These are phyloP conservation scores for Drosophila nigritarsus DNA, from an alignment of 2,888 invertebrate species.

Conservation along the genomic window DNA sequence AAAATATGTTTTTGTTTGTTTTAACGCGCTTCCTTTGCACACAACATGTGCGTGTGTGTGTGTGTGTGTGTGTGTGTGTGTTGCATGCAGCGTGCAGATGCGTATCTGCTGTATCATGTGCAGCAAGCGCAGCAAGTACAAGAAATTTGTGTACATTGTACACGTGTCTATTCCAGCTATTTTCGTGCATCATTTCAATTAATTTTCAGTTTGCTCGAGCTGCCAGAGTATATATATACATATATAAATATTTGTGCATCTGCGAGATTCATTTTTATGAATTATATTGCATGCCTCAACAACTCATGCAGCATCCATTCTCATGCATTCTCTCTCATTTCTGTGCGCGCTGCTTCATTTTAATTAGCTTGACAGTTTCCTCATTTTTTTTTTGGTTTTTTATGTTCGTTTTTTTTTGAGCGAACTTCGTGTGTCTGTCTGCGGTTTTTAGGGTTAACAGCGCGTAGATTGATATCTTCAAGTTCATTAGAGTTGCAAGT, in stretches of 20 bases:
- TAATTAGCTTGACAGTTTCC: slow-evolving; percentile 77
- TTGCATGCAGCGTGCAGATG: slow-evolving; percentile 56
- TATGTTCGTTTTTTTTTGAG: slow-evolving; percentile 22
- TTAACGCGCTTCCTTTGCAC: slow-evolving; percentile 72
- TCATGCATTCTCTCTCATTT: slow-evolving; percentile 17
- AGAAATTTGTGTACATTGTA: slow-evolving; percentile 3
- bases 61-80: slow-evolving; percentile 34
- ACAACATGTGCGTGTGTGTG: slow-evolving; percentile 41
- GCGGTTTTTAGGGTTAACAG: slow-evolving; percentile 76
- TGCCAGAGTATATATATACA: slow-evolving; percentile 18
- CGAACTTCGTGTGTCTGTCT: slow-evolving; percentile 41
- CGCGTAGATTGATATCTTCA: slow-evolving; percentile 81
- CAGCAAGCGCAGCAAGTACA: slow-evolving; percentile 18
- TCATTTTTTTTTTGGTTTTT: slow-evolving; percentile 9
- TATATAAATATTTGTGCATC: slow-evolving; percentile 13
- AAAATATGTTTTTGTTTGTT: slow-evolving; percentile 79
- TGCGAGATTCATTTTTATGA: slow-evolving; percentile 43
- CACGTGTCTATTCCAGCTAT: slow-evolving; percentile 43
- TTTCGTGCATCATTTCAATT: slow-evolving; percentile 65
- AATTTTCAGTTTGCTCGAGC: slow-evolving; percentile 47
- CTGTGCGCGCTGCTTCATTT: slow-evolving; percentile 50
- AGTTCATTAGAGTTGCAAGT: slow-evolving; percentile 79
- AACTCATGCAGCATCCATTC: slow-evolving; percentile 1
- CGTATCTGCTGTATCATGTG: slow-evolving; percentile 49
- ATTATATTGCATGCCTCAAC: slow-evolving; percentile 49